A percentile compares a stretch with the other conserved stretches of the same genome.
Conservation (phyloP, 2,888 invertebrate genomes). For the Liodrosophila aerea region DNA sequence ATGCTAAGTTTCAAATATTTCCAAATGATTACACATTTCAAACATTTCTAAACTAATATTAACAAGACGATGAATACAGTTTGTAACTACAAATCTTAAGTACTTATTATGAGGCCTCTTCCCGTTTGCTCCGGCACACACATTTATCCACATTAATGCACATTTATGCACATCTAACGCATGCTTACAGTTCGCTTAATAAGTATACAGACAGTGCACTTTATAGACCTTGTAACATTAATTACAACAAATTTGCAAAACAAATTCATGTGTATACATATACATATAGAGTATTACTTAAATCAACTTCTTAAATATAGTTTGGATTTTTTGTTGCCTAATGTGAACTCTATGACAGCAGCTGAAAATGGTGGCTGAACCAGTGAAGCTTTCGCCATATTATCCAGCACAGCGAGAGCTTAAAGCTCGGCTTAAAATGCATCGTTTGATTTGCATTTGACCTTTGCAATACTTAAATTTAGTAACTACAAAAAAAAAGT, state of each 20-base stretch:
- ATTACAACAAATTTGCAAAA: not conserved
- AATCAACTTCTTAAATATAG: no score
- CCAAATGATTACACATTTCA: constrained; percentile 37
- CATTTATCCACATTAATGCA: no score
- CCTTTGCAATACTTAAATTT: no score
- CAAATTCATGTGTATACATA: no score
- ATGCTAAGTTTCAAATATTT: constrained; percentile 6
- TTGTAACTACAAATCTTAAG: constrained; percentile 34
- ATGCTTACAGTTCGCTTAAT: constrained; percentile 6
- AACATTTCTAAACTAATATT: constrained; percentile 53
- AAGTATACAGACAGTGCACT: constrained; percentile 54
- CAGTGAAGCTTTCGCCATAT: no score
- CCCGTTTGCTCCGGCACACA: not conserved
- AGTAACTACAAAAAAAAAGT: no score
- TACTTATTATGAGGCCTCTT: constrained; percentile 19
- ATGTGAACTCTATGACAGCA: constrained; percentile 8
- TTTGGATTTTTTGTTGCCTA: constrained; percentile 6
- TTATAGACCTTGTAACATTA: constrained; percentile 26
- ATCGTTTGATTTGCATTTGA: no score
- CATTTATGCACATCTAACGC: no score
- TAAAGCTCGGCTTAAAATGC: no score
- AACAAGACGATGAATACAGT: constrained; percentile 49
- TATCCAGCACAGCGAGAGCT: no score
- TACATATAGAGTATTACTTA: no score
- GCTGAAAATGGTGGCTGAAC: no score